A percentile compares a stretch with the other conserved stretches of the same genome.
Conservation (phyloP, 2,888 invertebrate species). For the Noctua janthina region DNA sequence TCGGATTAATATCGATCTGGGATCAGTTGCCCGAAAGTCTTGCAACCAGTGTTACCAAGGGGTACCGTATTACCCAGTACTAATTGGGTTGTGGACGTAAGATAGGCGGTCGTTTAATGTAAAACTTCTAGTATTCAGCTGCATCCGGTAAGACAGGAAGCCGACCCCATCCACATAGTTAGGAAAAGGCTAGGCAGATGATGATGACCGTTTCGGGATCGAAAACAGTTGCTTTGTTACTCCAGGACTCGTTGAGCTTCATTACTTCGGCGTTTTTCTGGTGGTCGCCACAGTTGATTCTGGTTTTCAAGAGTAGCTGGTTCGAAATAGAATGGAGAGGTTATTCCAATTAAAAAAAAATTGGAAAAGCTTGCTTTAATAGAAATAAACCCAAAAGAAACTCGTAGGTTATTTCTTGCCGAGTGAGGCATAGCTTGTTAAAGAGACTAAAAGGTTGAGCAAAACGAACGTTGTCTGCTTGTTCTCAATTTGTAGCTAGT, state of each 20-base stretch:
- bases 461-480: constrained; percentile 4
- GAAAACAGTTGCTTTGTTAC: background rate
- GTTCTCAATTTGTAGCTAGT: constrained; percentile 30
- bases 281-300: background rate
- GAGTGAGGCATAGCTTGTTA: background rate
- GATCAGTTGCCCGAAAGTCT: background rate
- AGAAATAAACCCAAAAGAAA: constrained; percentile 6
- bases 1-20: background rate
- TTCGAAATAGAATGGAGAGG: background rate
- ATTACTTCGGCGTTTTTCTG: background rate
- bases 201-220: background rate
- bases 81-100: background rate
- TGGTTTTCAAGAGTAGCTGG: background rate
- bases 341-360: background rate
- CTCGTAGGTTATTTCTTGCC: background rate
- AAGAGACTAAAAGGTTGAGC: background rate
- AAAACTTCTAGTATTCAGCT: background rate
- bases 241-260: background rate
- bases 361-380: background rate
- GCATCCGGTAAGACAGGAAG: background rate
- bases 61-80: background rate
- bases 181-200: background rate
- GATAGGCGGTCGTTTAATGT: background rate
- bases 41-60: background rate
- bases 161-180: background rate